These are phyloP conservation scores for Monochamus saltuarius DNA, from an alignment of 1,140 invertebrate genomes.

Conservation along the genomic window DNA sequence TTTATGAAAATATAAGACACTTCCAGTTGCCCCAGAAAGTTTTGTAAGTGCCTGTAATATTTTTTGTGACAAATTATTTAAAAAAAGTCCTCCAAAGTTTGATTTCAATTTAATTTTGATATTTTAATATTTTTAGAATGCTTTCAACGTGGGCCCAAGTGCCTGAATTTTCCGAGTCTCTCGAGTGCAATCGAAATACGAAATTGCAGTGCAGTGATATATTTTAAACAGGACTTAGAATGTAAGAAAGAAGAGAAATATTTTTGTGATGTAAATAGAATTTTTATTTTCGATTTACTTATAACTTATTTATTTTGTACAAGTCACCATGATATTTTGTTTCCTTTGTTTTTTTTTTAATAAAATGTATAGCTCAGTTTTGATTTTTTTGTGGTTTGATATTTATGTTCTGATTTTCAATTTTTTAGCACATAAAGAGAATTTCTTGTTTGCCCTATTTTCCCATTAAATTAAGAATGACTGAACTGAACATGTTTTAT, in stretches of 20 bases:
- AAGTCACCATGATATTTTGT: conserved; percentile 1
- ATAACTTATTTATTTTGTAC: conserved; percentile 18
- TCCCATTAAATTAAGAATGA: no score
- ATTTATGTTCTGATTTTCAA: no score
- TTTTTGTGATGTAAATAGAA: conserved; percentile 17
- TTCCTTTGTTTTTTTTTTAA: neutral
- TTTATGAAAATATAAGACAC: conserved; percentile 21
- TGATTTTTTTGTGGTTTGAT: neutral
- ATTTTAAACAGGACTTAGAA: conserved; percentile 20
- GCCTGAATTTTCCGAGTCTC: conserved; percentile 38
- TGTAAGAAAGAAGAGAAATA: neutral
- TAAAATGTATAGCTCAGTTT: neutral
- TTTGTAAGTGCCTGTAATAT: conserved; percentile 23
- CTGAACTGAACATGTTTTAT: no score
- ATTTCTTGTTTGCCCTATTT: no score
- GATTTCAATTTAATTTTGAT: no score
- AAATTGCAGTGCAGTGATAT: conserved; percentile 24
- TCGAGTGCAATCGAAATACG: conserved; percentile 28
- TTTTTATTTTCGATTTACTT: neutral
- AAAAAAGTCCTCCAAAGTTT: no score
- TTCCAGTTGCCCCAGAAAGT: conserved; percentile 20
- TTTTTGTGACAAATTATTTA: conserved; percentile 20
- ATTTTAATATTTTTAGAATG: conserved; percentile 38
- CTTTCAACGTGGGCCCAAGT: conserved; percentile 42
- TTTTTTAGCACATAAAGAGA: no score